Evolutionary conservation across 1,140 invertebrate genomes (phyloP).

Genomic region (Drosophila triauraria): DNA sequence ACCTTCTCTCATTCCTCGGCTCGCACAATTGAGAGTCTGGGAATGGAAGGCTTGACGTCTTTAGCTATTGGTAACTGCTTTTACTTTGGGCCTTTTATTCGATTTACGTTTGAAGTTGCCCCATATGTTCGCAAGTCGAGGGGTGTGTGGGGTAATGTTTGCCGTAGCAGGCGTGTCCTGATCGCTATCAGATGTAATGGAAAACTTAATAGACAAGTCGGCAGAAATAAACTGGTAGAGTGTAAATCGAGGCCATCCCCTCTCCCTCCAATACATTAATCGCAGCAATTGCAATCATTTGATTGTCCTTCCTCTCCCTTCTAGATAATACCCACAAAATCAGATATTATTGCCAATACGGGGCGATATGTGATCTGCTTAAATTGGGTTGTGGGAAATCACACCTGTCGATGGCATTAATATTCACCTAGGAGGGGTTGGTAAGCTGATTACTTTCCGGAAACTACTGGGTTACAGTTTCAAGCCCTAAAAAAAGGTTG

Average conservation of each 20-base stretch:
- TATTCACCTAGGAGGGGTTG: conserved; percentile 2
- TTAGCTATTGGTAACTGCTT: conserved; percentile 75
- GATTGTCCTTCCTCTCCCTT: conserved; percentile 8
- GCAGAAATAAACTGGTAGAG: conserved; percentile 7
- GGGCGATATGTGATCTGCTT: conserved; percentile 36
- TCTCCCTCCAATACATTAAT: conserved; percentile 20
- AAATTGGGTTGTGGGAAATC: conserved; percentile 36
- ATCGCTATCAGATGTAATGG: conserved; percentile 75
- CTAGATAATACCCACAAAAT: conserved; percentile 36
- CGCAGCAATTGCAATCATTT: conserved; percentile 45
- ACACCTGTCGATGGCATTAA: conserved; percentile 25
- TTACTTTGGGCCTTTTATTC: conserved; percentile 81
- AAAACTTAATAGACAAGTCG: conserved; percentile 72
- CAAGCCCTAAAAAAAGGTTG: conserved; percentile 16
- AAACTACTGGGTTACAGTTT: neutral
- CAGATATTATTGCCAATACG: conserved; percentile 29
- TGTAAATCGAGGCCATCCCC: neutral
- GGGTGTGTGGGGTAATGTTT: conserved; percentile 13
- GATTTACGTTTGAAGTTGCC: conserved; percentile 79
- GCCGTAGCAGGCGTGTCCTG: conserved; percentile 42
- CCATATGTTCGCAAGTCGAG: conserved; percentile 22
- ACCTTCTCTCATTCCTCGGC: conserved; percentile 17
- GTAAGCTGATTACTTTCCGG: conserved; percentile 35
- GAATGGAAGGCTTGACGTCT: conserved; percentile 55
- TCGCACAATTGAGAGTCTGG: conserved; percentile 1